These are phyloP conservation scores for Urechis unicinctus DNA, from an alignment of 2,888 invertebrate species.

Conservation along the genomic window DNA sequence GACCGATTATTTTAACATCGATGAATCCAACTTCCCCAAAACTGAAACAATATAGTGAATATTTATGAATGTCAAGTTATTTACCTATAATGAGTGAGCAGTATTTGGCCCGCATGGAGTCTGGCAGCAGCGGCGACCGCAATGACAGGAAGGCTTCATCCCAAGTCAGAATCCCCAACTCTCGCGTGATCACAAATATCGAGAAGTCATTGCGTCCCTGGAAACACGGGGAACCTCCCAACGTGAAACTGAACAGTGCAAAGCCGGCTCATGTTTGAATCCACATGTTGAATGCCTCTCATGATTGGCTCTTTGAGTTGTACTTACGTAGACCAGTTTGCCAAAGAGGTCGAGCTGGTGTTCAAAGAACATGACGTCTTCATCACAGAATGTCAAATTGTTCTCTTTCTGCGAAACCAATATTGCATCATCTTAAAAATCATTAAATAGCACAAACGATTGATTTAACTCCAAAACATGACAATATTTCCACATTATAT, in stretches of 20 bases:
- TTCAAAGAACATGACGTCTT: constrained; percentile 39
- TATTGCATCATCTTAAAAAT: too few species aligned
- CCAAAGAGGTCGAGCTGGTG: constrained; percentile 48
- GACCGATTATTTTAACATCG: too few species aligned
- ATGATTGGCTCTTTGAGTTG: background rate
- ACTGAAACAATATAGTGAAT: too few species aligned
- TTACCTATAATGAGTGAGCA: constrained; percentile 49
- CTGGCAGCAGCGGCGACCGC: constrained; percentile 43
- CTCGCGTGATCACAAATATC: constrained; percentile 48
- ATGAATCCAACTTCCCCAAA: too few species aligned
- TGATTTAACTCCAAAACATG: background rate
- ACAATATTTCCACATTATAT: too few species aligned
- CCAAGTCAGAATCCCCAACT: constrained; percentile 49
- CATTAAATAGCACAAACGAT: background rate
- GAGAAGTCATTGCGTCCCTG: constrained; percentile 51
- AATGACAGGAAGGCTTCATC: constrained; percentile 49
- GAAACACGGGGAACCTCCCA: background rate
- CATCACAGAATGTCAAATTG: constrained; percentile 22
- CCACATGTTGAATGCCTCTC: background rate
- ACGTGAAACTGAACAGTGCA: background rate
- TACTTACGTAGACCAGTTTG: constrained; percentile 43
- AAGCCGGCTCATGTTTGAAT: background rate
- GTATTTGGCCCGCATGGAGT: constrained; percentile 48
- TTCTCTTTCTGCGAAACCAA: constrained; percentile 19
- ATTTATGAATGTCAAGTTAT: too few species aligned